A percentile compares a stretch with the other conserved stretches of the same genome.
Conservation (phyloP, 2,888 invertebrate genomes). For the Sericinus montela region DNA sequence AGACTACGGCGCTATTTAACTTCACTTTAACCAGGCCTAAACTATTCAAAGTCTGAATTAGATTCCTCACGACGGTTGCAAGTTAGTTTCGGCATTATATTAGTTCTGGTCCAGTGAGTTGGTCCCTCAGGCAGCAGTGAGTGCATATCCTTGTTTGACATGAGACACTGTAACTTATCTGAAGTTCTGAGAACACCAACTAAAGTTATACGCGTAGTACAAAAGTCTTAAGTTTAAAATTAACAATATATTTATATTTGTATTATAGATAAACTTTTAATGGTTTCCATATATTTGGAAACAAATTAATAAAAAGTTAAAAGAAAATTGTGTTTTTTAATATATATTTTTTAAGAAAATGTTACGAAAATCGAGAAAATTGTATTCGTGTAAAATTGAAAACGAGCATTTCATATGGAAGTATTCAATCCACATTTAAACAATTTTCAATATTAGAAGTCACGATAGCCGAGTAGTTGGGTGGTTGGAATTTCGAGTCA, state of each 20-base stretch:
- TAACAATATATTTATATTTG: neutral
- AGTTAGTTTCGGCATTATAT: conserved; percentile 61
- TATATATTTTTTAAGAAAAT: too few species aligned
- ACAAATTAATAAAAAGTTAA: too few species aligned
- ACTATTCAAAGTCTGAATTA: conserved; percentile 22
- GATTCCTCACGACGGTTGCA: conserved; percentile 25
- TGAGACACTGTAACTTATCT: conserved; percentile 63
- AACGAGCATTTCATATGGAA: too few species aligned
- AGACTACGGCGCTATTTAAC: conserved; percentile 3
- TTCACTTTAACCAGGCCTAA: conserved; percentile 19
- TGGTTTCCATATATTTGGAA: too few species aligned
- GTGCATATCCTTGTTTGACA: conserved; percentile 76
- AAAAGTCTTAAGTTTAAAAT: conserved; percentile 33
- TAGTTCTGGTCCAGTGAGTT: conserved; percentile 47
- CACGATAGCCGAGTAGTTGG: too few species aligned
- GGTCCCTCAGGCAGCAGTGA: conserved; percentile 43
- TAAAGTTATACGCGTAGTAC: conserved; percentile 28
- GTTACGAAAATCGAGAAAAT: too few species aligned
- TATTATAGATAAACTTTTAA: too few species aligned
- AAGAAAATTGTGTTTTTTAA: too few species aligned
- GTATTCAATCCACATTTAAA: too few species aligned
- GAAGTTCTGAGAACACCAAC: conserved; percentile 45
- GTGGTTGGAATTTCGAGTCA: too few species aligned
- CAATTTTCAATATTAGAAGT: too few species aligned
- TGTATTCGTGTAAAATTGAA: too few species aligned